A percentile compares a stretch with the other conserved stretches of the same genome.
phyloP scores from a whole-genome alignment of 2,888 invertebrate species.

The Colostygia pectinataria region DNA sequence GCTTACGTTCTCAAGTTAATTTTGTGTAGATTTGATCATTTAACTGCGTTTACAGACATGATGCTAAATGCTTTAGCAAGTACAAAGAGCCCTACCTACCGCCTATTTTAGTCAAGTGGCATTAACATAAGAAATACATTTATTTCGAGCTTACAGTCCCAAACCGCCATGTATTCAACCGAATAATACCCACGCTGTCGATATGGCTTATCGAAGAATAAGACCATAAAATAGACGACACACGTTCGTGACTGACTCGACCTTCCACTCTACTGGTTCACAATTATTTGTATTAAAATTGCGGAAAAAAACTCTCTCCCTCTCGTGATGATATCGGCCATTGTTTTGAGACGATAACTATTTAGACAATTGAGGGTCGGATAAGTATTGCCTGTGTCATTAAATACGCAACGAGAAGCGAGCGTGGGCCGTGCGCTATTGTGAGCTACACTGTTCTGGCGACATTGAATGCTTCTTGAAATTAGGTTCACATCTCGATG shows the following conservation, averaged over 20 bases:
- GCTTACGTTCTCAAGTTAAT: background rate
- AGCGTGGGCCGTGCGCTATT: constrained; percentile 68
- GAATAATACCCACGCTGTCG: constrained; percentile 36
- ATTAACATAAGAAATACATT: constrained; percentile 19
- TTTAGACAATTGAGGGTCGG: constrained; percentile 60
- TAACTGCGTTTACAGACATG: background rate
- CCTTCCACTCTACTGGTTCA: constrained; percentile 59
- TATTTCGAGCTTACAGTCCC: constrained; percentile 24
- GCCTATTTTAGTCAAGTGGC: constrained; percentile 5
- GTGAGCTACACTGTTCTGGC: constrained; percentile 59
- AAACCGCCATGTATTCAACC: constrained; percentile 26
- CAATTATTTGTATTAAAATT: constrained; percentile 69
- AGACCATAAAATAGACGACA: constrained; percentile 52
- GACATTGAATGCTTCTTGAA: constrained; percentile 72
- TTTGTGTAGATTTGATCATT: constrained; percentile 3
- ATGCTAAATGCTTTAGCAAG: background rate
- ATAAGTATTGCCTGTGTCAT: constrained; percentile 44
- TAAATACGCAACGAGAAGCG: constrained; percentile 45
- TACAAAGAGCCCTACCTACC: constrained; percentile 3
- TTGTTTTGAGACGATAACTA: constrained; percentile 58
- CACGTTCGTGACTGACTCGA: constrained; percentile 62
- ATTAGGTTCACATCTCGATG: constrained; percentile 58
- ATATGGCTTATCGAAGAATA: constrained; percentile 47
- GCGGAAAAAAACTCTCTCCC: constrained; percentile 65
- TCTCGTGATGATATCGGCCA: constrained; percentile 50